These are phyloP conservation scores for Agelastica alni DNA, from an alignment of 2,888 invertebrate species.

Conservation along the genomic window DNA sequence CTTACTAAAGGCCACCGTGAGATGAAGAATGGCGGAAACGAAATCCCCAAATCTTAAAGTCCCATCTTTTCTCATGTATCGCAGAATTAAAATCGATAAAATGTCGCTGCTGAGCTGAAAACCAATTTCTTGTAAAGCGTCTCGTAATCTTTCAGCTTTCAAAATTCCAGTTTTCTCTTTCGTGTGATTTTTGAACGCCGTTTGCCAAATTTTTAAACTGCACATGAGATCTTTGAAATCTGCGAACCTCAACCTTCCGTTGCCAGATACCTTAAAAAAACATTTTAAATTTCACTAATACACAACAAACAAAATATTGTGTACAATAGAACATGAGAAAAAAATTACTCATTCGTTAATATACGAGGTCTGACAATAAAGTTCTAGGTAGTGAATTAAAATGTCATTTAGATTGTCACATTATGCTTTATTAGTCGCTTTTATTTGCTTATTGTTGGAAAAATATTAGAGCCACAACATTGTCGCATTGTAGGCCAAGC, in stretches of 20 bases:
- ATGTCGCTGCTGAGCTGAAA: conserved; percentile 86
- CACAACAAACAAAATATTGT: too few species aligned
- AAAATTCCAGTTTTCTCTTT: conserved; percentile 89
- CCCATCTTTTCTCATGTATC: conserved; percentile 92
- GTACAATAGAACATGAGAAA: too few species aligned
- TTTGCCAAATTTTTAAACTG: conserved; percentile 89
- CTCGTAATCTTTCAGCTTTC: conserved; percentile 81
- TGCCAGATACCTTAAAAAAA: conserved; percentile 67
- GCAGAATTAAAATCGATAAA: conserved; percentile 77
- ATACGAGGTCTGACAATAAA: too few species aligned
- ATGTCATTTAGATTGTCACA: too few species aligned
- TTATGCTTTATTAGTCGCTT: too few species aligned
- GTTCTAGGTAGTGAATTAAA: too few species aligned
- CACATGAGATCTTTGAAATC: conserved; percentile 93
- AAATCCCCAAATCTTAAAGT: conserved; percentile 91
- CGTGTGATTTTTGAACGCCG: conserved; percentile 86
- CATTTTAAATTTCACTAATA: too few species aligned
- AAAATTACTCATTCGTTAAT: too few species aligned
- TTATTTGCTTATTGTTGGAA: too few species aligned
- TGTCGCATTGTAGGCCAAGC: too few species aligned
- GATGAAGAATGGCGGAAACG: conserved; percentile 84
- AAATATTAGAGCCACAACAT: too few species aligned
- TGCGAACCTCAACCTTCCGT: conserved; percentile 78
- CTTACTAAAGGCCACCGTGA: conserved; percentile 88
- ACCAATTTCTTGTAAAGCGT: conserved; percentile 84